phyloP scores from a whole-genome alignment of 2,888 invertebrate species.

The Melanostoma mellinum region DNA sequence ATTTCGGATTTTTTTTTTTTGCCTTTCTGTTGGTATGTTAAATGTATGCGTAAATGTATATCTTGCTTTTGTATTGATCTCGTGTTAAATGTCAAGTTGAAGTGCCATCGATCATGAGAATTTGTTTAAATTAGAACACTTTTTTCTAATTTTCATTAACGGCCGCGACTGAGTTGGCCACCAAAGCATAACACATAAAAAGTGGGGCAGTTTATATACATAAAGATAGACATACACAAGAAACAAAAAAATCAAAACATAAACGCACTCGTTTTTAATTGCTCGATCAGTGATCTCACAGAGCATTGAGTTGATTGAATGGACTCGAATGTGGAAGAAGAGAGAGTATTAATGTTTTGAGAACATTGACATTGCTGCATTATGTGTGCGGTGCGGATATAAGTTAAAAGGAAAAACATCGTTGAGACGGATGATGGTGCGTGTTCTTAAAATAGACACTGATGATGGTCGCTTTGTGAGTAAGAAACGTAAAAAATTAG shows the following conservation, averaged over 20 bases:
- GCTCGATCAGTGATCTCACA: conserved; percentile 26
- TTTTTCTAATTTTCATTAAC: conserved; percentile 37
- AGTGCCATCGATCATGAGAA: conserved; percentile 59
- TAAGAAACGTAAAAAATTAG: neutral
- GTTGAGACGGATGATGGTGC: conserved; percentile 7
- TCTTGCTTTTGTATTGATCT: conserved; percentile 33
- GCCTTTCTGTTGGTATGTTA: neutral
- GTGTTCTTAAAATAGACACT: conserved; percentile 46
- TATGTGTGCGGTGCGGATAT: conserved; percentile 13
- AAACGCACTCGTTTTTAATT: conserved; percentile 12
- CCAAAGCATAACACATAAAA: conserved; percentile 14
- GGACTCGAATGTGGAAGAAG: neutral
- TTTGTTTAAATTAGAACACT: conserved; percentile 49
- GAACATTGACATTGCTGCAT: conserved; percentile 68
- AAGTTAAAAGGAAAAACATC: neutral
- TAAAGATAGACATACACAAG: conserved; percentile 1
- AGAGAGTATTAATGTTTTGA: conserved; percentile 52
- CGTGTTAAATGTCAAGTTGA: conserved; percentile 67
- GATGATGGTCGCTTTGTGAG: neutral
- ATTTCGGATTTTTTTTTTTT: neutral
- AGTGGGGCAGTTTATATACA: conserved; percentile 32
- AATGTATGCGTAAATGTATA: neutral
- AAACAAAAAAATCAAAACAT: neutral
- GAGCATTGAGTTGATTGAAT: neutral
- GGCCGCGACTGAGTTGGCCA: conserved; percentile 15